Evolutionary conservation across 2,797 vertebrate genomes (phyloP).

Genomic region (Tamandua tetradactyla): DNA sequence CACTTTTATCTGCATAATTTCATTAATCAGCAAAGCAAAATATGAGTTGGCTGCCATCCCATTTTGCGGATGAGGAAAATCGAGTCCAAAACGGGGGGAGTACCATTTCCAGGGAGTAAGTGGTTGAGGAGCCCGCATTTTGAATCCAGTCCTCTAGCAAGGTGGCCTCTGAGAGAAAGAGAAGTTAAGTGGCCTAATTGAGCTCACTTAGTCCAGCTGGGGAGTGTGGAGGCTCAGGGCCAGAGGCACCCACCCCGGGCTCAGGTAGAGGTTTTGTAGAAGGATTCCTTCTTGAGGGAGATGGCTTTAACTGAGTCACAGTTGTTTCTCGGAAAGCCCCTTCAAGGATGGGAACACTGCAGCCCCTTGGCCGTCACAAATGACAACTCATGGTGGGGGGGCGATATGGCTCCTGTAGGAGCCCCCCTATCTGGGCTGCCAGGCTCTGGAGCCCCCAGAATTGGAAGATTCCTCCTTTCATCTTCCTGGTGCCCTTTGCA

Average conservation of each 20-base stretch:
- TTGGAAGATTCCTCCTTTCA: slow-evolving; percentile 34
- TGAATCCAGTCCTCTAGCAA: neutral
- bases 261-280: neutral
- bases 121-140: neutral
- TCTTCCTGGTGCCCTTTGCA: slow-evolving; percentile 60
- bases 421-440: slow-evolving; percentile 50
- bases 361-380: slow-evolving; percentile 3
- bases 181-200: neutral
- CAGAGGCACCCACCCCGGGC: neutral
- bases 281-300: neutral
- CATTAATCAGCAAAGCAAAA: neutral
- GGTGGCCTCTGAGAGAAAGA: neutral
- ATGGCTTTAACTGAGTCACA: slow-evolving; percentile 7
- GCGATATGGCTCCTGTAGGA: neutral
- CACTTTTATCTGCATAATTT: neutral
- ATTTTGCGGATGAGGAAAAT: slow-evolving; percentile 53
- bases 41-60: neutral
- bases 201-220: neutral
- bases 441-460: slow-evolving; percentile 49
- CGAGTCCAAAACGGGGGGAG: neutral
- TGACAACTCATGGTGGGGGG: neutral
- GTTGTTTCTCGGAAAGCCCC: neutral
- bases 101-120: neutral
- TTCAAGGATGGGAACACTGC: neutral
- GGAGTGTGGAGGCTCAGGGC: neutral